Evolutionary conservation across 2,797 vertebrate species (phyloP).

Genomic region (Anguilla marmorata): DNA sequence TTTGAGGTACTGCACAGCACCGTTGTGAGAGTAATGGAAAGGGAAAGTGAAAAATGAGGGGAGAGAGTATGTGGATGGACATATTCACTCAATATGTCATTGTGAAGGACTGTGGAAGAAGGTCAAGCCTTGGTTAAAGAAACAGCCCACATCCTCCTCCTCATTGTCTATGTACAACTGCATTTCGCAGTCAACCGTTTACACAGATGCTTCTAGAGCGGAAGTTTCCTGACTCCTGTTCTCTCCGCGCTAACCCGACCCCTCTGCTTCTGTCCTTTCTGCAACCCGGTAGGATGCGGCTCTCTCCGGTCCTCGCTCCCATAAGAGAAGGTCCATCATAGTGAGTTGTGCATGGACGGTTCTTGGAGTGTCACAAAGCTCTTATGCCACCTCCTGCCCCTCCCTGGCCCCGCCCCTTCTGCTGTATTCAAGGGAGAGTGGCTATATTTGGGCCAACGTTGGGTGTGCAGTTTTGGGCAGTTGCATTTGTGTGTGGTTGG

Average conservation of each 20-base stretch:
- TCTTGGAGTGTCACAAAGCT: slow-evolving; percentile 39
- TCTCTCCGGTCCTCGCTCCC: slow-evolving; percentile 56
- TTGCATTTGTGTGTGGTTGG: neutral
- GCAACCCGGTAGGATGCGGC: neutral
- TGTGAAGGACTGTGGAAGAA: neutral
- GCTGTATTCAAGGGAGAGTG: slow-evolving; percentile 43
- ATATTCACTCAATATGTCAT: neutral
- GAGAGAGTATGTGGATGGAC: neutral
- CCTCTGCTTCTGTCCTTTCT: neutral
- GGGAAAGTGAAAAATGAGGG: neutral
- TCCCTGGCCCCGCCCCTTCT: slow-evolving; percentile 31
- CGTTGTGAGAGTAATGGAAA: neutral
- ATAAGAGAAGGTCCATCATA: slow-evolving; percentile 73
- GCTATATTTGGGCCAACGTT: neutral
- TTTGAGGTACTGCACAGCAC: slow-evolving; percentile 83
- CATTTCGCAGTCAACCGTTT: neutral
- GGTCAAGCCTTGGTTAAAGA: neutral
- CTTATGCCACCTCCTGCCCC: neutral
- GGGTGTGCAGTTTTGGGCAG: neutral
- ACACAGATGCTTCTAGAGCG: neutral
- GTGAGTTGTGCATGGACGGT: slow-evolving; percentile 68
- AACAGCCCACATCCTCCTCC: neutral
- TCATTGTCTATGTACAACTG: neutral
- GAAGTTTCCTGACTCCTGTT: neutral
- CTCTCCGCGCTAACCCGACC: neutral